phyloP scores from a whole-genome alignment of 2,797 vertebrate genomes.

The Sciurus carolinensis region DNA sequence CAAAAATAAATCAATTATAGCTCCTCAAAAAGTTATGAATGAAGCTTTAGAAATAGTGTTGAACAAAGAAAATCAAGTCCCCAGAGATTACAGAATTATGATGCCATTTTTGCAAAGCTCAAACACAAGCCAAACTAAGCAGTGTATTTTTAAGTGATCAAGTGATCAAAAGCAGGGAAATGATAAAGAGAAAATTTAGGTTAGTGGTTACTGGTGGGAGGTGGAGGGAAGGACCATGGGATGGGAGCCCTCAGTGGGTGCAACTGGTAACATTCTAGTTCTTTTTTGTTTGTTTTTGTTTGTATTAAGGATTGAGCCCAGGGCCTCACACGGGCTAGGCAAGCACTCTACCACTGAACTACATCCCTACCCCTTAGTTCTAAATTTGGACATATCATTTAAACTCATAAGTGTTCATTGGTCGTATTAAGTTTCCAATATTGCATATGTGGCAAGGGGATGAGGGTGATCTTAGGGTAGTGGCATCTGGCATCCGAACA shows the following conservation, averaged over 20 bases:
- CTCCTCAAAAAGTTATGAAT: not conserved
- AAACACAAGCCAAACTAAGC: constrained; percentile 23
- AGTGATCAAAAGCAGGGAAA: not conserved
- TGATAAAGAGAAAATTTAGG: not conserved
- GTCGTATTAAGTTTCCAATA: not conserved
- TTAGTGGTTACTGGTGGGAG: not conserved
- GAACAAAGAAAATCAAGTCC: not conserved
- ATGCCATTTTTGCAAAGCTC: constrained; percentile 6
- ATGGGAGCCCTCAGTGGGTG: not conserved
- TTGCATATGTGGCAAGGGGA: not conserved
- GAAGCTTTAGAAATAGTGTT: constrained; percentile 7
- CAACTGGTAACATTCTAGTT: not conserved
- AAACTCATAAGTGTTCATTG: not conserved
- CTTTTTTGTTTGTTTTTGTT: not conserved
- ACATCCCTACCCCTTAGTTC: not conserved
- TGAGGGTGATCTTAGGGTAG: not conserved
- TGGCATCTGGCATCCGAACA: not conserved
- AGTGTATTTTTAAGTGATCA: not conserved
- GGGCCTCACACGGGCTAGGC: too few species aligned
- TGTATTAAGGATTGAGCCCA: too few species aligned
- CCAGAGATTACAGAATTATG: not conserved
- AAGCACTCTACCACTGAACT: too few species aligned
- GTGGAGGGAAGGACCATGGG: not conserved
- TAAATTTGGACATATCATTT: not conserved
- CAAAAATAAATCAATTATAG: constrained; percentile 4